Evolutionary conservation across 2,888 invertebrate species (phyloP).

Genomic region (Serripes groenlandicus): DNA sequence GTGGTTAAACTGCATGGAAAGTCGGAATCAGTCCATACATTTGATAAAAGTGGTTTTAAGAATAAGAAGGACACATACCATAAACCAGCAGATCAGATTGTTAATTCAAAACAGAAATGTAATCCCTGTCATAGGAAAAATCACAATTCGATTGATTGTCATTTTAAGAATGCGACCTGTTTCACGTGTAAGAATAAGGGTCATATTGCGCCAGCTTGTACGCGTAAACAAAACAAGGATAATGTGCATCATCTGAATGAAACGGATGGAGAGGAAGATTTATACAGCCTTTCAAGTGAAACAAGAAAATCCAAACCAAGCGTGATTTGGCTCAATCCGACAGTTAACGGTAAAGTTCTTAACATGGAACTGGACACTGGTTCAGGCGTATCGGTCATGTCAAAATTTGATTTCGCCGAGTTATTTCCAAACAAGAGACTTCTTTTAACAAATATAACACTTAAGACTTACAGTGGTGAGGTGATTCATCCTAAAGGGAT

Average conservation of each 20-base stretch:
- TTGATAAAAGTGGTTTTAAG: not conserved
- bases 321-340: constrained; percentile 31
- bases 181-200: constrained; percentile 19
- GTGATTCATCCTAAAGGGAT: constrained; percentile 25
- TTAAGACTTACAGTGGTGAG: constrained; percentile 58
- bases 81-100: not conserved
- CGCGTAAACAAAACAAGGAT: not conserved
- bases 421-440: constrained; percentile 16
- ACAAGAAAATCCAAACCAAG: not conserved
- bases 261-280: not conserved
- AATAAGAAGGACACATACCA: not conserved
- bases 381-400: constrained; percentile 58
- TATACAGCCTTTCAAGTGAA: not conserved
- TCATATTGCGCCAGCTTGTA: constrained; percentile 35
- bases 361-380: constrained; percentile 69
- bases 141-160: constrained; percentile 26
- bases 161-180: constrained; percentile 39
- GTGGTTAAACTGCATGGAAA: constrained; percentile 30
- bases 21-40: constrained; percentile 1
- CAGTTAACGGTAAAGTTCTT: constrained; percentile 35
- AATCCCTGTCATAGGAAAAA: constrained; percentile 24
- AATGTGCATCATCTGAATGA: constrained; percentile 8
- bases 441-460: constrained; percentile 23
- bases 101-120: not conserved
- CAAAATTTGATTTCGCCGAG: constrained; percentile 23